A percentile compares a stretch with the other conserved stretches of the same genome.
These are phyloP conservation scores for Clarias batrachus DNA, from an alignment of 2,113 vertebrate genomes.

Conservation along the genomic window DNA sequence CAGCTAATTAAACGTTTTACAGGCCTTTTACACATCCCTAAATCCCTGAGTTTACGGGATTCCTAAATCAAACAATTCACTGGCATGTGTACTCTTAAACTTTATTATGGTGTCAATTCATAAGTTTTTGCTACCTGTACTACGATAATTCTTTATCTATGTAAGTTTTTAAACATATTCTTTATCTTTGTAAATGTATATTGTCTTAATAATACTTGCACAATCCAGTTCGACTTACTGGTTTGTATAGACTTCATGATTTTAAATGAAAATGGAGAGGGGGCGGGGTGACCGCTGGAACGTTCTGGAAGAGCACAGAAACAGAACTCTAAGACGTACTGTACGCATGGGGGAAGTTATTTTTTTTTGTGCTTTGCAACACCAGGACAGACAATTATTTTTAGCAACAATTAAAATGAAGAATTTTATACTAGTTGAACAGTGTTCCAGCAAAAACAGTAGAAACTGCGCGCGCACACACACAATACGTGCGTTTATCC, in stretches of 20 bases:
- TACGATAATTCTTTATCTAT: background rate
- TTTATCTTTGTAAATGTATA: background rate
- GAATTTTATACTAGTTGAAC: background rate
- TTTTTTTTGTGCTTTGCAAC: background rate
- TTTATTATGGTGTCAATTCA: background rate
- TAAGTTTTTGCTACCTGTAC: too few species aligned
- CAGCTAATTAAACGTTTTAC: background rate
- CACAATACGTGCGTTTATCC: background rate
- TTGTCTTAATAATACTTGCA: background rate
- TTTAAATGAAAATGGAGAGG: background rate
- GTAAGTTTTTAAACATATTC: background rate
- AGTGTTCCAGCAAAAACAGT: background rate
- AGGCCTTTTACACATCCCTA: background rate
- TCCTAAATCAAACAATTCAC: background rate
- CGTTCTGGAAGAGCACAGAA: background rate
- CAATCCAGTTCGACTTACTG: background rate
- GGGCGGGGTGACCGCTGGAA: background rate
- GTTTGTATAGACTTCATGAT: background rate
- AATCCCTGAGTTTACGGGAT: background rate
- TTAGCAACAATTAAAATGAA: background rate
- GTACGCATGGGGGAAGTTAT: background rate
- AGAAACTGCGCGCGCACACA: too few species aligned
- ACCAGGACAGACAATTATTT: background rate
- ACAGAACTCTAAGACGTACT: too few species aligned
- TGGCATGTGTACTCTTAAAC: too few species aligned